Conservation (phyloP, 2,888 invertebrate genomes). For the Sphinx pinastri region DNA sequence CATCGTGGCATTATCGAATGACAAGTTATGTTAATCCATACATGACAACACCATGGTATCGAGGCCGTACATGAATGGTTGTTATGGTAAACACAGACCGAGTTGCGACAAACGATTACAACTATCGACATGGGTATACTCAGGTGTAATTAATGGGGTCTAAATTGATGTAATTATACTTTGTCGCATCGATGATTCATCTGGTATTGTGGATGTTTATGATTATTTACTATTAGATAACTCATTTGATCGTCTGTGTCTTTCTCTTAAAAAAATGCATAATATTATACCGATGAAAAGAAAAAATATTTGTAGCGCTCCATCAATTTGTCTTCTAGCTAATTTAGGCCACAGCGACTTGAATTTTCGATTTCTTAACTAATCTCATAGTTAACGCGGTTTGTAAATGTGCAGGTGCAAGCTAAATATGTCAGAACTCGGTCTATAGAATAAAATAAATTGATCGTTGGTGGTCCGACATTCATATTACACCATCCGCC, state of each 20-base stretch:
- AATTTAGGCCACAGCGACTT: too few relatives aligned
- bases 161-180: background rate
- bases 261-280: too few relatives aligned
- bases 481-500: background rate
- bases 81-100: constrained; percentile 39
- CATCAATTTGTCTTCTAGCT: too few relatives aligned
- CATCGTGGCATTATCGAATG: constrained; percentile 38
- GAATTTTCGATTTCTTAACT: too few relatives aligned
- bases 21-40: constrained; percentile 62
- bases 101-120: constrained; percentile 22
- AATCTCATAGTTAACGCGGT: too few relatives aligned
- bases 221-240: too few relatives aligned
- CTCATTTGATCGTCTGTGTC: too few relatives aligned
- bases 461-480: background rate
- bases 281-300: too few relatives aligned
- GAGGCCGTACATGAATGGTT: constrained; percentile 51
- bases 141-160: background rate
- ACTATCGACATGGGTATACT: background rate
- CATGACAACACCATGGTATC: constrained; percentile 48
- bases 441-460: background rate
- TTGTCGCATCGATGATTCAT: background rate
- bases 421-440: background rate
- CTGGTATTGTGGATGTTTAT: too few relatives aligned
- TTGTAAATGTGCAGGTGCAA: background rate
- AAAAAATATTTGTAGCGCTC: too few relatives aligned